These are phyloP conservation scores for Micrastur ruficollis DNA, from an alignment of 2,797 vertebrate species.

Conservation along the genomic window DNA sequence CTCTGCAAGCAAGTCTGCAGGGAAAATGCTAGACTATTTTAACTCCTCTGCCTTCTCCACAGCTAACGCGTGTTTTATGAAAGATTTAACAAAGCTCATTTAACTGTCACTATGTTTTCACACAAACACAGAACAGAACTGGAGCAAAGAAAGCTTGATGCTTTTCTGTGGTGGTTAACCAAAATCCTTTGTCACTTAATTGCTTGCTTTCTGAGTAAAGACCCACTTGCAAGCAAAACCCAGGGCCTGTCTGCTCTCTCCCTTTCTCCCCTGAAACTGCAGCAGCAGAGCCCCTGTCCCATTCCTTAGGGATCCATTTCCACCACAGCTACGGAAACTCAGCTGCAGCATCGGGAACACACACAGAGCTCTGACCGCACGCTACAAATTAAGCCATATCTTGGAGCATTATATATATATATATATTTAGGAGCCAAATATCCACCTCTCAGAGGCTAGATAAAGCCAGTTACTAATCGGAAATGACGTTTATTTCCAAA, in stretches of 20 bases:
- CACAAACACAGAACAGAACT: background rate
- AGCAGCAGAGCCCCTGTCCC: background rate
- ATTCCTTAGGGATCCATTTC: background rate
- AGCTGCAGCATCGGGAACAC: background rate
- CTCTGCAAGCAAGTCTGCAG: background rate
- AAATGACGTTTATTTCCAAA: background rate
- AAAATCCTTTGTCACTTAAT: background rate
- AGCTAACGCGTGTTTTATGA: rapidly evolving
- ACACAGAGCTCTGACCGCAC: background rate
- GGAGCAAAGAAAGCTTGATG: background rate
- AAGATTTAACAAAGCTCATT: background rate
- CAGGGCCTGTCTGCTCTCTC: rapidly evolving
- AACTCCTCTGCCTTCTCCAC: background rate
- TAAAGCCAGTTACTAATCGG: background rate
- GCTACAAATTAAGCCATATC: background rate
- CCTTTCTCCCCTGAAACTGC: background rate
- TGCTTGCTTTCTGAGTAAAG: background rate
- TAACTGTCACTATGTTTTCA: background rate
- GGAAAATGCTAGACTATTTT: background rate
- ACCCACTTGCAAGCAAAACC: background rate
- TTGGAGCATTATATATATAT: background rate
- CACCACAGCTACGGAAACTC: background rate
- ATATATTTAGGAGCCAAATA: background rate
- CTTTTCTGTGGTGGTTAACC: background rate
- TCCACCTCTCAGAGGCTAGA: background rate